These are phyloP conservation scores for Hirtodrosophila trivittata DNA, from an alignment of 2,888 invertebrate species.

Conservation along the genomic window DNA sequence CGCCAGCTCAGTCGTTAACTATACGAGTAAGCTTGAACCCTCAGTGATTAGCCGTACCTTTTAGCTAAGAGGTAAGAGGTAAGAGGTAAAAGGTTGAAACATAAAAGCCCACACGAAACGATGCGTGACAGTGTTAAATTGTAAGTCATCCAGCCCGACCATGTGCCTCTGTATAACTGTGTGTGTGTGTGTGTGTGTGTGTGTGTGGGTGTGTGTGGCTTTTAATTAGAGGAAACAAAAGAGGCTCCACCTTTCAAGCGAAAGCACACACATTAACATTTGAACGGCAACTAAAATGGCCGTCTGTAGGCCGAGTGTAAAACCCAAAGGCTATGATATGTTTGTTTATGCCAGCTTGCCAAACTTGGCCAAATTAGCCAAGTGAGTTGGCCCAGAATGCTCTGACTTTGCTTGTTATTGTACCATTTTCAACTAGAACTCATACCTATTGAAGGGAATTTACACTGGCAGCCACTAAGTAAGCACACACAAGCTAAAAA, in stretches of 20 bases:
- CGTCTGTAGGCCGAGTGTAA: constrained; percentile 32
- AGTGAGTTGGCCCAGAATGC: constrained; percentile 20
- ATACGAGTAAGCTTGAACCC: constrained; percentile 24
- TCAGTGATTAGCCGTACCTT: constrained; percentile 70
- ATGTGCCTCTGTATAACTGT: background rate
- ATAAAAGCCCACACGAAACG: constrained; percentile 63
- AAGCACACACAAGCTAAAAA: too few relatives aligned
- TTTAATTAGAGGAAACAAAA: constrained; percentile 74
- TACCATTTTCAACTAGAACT: constrained; percentile 29
- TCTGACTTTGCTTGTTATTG: constrained; percentile 26
- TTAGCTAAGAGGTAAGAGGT: constrained; percentile 27
- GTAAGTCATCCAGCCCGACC: constrained; percentile 35
- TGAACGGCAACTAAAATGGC: constrained; percentile 65
- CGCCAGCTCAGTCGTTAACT: constrained; percentile 35
- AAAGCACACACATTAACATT: constrained; percentile 66
- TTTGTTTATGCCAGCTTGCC: constrained; percentile 31
- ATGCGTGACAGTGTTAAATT: constrained; percentile 78
- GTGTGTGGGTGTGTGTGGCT: constrained; percentile 37
- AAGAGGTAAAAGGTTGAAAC: constrained; percentile 28
- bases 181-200: constrained; percentile 23
- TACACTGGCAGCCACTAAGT: too few relatives aligned
- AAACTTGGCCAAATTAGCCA: constrained; percentile 59
- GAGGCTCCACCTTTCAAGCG: constrained; percentile 42
- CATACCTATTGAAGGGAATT: too few relatives aligned
- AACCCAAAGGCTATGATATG: constrained; percentile 30